These are phyloP conservation scores for Dryomyza anilis DNA, from an alignment of 2,888 invertebrate genomes.

Conservation along the genomic window DNA sequence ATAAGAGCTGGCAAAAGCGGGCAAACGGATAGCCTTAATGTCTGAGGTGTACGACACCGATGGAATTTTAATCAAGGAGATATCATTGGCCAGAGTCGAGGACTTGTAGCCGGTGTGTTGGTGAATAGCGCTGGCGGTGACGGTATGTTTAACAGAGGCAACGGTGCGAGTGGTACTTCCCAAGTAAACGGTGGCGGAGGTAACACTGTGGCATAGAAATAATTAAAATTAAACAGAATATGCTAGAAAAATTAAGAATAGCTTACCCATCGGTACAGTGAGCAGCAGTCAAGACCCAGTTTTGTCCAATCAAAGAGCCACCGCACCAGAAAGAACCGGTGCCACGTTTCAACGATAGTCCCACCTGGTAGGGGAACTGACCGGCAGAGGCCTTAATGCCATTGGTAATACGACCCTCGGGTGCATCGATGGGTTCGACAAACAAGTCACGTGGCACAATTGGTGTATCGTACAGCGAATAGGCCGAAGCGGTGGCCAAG, in stretches of 20 bases:
- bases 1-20: slow-evolving; percentile 37
- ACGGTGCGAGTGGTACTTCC: slow-evolving; percentile 39
- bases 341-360: slow-evolving; percentile 34
- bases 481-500: slow-evolving; percentile 41
- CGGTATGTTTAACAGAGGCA: slow-evolving; percentile 34
- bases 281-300: slow-evolving; percentile 53
- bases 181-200: slow-evolving; percentile 41
- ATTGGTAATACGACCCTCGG: slow-evolving; percentile 38
- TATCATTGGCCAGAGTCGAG: slow-evolving; percentile 45
- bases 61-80: slow-evolving; percentile 44
- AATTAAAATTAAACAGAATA: not conserved
- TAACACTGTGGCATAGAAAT: slow-evolving; percentile 32
- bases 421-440: not conserved
- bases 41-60: slow-evolving; percentile 34
- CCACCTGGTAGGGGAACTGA: slow-evolving; percentile 48
- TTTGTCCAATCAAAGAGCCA: slow-evolving; percentile 47
- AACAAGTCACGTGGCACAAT: not conserved
- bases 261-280: slow-evolving; percentile 49
- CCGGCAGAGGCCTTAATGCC: slow-evolving; percentile 38
- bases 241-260: not conserved
- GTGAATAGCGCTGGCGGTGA: slow-evolving; percentile 31
- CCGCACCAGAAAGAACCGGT: slow-evolving; percentile 46
- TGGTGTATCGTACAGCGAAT: slow-evolving; percentile 29
- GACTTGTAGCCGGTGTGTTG: slow-evolving; percentile 41
- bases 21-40: slow-evolving; percentile 43